Conservation (phyloP, 2,113 vertebrate genomes). For the Petrocephalus zakoni region DNA sequence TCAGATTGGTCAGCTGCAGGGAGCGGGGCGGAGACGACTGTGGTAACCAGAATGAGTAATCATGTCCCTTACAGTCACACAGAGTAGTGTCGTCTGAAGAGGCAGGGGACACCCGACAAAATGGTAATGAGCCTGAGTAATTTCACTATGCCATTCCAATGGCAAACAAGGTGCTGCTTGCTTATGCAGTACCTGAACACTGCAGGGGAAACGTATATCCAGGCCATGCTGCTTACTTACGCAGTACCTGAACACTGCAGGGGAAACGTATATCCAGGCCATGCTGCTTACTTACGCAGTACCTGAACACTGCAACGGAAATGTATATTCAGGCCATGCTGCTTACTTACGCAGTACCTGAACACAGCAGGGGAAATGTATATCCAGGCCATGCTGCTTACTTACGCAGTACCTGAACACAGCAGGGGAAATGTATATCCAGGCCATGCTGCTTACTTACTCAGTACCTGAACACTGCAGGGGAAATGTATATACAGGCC, state of each 20-base stretch:
- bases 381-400: neutral
- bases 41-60: neutral
- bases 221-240: neutral
- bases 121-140: neutral
- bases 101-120: neutral
- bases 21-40: slow-evolving; percentile 4
- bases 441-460: neutral
- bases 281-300: neutral
- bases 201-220: neutral
- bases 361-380: neutral
- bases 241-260: neutral
- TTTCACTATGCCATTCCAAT: neutral
- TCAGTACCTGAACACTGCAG: neutral
- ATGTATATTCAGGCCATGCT: neutral
- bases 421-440: neutral
- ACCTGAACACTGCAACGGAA: neutral
- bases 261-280: neutral
- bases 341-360: neutral
- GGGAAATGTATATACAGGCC: neutral
- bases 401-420: neutral
- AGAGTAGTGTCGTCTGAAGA: neutral
- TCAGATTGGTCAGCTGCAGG: slow-evolving; percentile 62
- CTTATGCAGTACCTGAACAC: neutral
- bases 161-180: neutral
- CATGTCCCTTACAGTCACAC: neutral